Percentiles rank a stretch among this genome's conserved stretches.
Conservation (phyloP, 2,888 invertebrate genomes). For the Pedicia rivosa region DNA sequence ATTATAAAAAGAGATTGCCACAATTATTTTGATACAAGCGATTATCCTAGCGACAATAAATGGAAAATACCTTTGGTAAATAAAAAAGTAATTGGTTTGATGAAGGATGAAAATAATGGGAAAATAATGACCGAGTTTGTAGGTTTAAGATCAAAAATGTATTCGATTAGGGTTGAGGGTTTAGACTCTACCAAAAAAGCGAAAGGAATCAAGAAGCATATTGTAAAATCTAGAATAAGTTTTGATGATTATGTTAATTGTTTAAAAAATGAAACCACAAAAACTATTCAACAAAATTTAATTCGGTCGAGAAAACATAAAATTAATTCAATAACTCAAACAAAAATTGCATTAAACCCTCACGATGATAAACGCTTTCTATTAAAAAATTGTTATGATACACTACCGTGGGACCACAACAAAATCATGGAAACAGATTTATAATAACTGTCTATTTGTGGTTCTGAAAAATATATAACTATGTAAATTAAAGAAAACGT, state of each 20-base stretch:
- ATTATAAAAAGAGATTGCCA: slow-evolving; percentile 14
- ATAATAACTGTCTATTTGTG: too few relatives aligned
- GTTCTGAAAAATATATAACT: too few relatives aligned
- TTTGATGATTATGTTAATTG: slow-evolving; percentile 4
- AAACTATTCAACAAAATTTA: slow-evolving; percentile 1
- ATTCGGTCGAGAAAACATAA: background rate
- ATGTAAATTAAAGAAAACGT: too few relatives aligned
- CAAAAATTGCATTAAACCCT: background rate
- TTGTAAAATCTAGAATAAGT: background rate
- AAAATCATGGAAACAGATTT: background rate
- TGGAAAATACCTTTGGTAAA: slow-evolving; percentile 16
- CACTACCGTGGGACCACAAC: background rate
- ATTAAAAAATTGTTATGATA: background rate
- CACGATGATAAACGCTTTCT: slow-evolving; percentile 1
- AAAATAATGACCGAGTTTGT: slow-evolving; percentile 15
- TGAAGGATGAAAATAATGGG: slow-evolving; percentile 18
- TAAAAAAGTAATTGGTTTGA: slow-evolving; percentile 16
- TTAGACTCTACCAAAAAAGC: background rate
- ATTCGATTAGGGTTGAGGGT: slow-evolving; percentile 13
- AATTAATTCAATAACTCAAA: background rate
- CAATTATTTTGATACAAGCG: slow-evolving; percentile 12
- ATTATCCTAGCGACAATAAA: slow-evolving; percentile 16
- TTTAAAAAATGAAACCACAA: slow-evolving; percentile 1
- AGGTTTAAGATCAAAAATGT: slow-evolving; percentile 18
- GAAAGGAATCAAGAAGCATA: background rate